Evolutionary conservation across 2,888 invertebrate genomes (phyloP), one percentile per base, ranked within the genome.

Genomic region (Ochropleura leucogaster): DNA sequence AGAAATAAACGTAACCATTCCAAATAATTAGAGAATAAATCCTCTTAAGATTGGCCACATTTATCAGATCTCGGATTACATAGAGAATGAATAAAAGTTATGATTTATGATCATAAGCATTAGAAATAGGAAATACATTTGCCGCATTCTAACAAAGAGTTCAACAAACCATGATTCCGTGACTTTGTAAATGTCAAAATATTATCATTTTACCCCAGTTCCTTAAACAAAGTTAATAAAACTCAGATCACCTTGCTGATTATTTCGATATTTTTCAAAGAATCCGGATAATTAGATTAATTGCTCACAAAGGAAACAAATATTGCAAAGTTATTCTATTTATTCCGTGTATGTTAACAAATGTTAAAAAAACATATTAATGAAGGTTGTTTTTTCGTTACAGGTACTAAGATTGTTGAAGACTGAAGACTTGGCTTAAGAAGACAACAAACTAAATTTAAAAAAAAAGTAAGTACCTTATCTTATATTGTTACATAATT

Each of bases 361-460:
- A 67, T 77, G n/a, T 75, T 77, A 71, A 62, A 77, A 75, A 77
- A 66, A 68, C n/a, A n/a, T 68, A 62, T 74, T 72, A 82, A 60
- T 72, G 14, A 77, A 74, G 62, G 69, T 68, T 66, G 8, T 73
- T 74, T 80, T 53, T 75, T 85, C 82, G 69, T 90, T 91, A 79
- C 89, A 89, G 91, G 84, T 88, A 84, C 77, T 72, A 81, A 80
- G 77, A 79, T 80, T 79, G 79, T 82, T 83, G 89, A 90, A 91
- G 90, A 90, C 90, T 90, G 90, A 90, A 85, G 74, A 74, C 84
- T 72, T 69, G 74, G 68, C 66, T 78, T 82, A 74, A 74, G 73
- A 69, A 53, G 69, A 75, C 74, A 46, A 10, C 74, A 64, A 72
- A 80, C 49, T 67, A 80, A 68, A 74, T 69, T 51, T 55, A 74